phyloP scores from a whole-genome alignment of 2,797 vertebrate genomes.

The Danionella dracula region DNA sequence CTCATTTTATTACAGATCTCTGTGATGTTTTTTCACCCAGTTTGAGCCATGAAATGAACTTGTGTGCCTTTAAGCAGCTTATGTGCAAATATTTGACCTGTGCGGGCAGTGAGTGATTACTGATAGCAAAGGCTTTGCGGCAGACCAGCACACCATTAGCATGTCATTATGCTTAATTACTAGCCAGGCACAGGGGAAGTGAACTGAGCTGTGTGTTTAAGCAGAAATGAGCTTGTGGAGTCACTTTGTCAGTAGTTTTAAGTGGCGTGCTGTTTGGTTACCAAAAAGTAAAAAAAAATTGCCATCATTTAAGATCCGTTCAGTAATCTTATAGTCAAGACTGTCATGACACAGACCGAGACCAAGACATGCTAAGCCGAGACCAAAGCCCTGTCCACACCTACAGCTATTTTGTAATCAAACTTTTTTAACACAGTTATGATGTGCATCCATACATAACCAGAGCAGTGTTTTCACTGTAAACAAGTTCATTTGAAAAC shows the following conservation, averaged over 20 bases:
- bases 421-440: no score
- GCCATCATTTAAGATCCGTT: no score
- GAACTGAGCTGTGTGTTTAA: constrained; percentile 66
- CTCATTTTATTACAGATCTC: constrained; percentile 1
- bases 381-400: no score
- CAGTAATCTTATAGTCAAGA: no score
- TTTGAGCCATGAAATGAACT: constrained; percentile 69
- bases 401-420: no score
- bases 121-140: constrained; percentile 57
- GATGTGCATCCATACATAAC: no score
- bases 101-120: constrained; percentile 74
- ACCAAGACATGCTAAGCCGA: no score
- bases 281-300: no score
- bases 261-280: no score
- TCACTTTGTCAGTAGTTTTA: constrained; percentile 74
- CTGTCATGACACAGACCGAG: no score
- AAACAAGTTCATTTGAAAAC: no score
- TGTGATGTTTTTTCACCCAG: neutral
- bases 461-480: no score
- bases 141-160: constrained; percentile 70
- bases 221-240: constrained; percentile 70
- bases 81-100: constrained; percentile 52
- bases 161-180: constrained; percentile 87
- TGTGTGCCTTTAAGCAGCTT: constrained; percentile 52
- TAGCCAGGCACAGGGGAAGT: constrained; percentile 43